Evolutionary conservation across 2,888 invertebrate species (phyloP).

Genomic region (Neoascia interrupta): DNA sequence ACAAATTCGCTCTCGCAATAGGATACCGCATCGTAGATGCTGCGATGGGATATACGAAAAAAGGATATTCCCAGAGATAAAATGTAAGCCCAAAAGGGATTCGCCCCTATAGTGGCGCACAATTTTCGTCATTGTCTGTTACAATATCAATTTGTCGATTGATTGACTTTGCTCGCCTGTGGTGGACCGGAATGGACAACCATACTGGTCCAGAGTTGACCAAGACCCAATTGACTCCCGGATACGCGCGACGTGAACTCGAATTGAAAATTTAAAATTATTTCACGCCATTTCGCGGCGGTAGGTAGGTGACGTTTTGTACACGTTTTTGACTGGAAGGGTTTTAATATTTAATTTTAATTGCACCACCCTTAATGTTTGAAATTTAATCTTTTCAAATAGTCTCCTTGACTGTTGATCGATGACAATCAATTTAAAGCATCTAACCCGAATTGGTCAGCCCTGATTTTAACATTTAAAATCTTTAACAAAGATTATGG

Average conservation of each 20-base stretch:
- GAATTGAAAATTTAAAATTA: conserved; percentile 62
- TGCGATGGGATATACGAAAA: not conserved
- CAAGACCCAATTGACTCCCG: not conserved
- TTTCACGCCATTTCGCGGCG: conserved; percentile 16
- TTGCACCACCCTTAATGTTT: too few relatives aligned
- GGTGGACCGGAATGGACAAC: conserved; percentile 15
- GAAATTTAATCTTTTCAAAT: too few relatives aligned
- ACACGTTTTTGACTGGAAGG: too few relatives aligned
- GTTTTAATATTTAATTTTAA: too few relatives aligned
- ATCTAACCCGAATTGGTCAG: too few relatives aligned
- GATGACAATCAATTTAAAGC: too few relatives aligned
- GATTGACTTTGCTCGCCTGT: conserved; percentile 61
- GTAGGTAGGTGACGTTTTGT: not conserved
- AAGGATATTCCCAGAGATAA: not conserved
- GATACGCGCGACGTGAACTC: not conserved
- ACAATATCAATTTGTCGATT: conserved; percentile 71
- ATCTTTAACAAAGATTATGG: too few relatives aligned
- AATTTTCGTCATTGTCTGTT: conserved; percentile 70
- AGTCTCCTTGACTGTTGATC: too few relatives aligned
- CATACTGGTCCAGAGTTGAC: not conserved
- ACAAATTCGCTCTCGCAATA: conserved; percentile 9
- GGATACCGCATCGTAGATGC: not conserved
- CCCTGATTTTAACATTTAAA: too few relatives aligned
- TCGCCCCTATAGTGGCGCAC: conserved; percentile 22
- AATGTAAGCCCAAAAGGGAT: conserved; percentile 31